Evolutionary conservation across 1,140 invertebrate species (phyloP).

Genomic region (Nephila pilipes): DNA sequence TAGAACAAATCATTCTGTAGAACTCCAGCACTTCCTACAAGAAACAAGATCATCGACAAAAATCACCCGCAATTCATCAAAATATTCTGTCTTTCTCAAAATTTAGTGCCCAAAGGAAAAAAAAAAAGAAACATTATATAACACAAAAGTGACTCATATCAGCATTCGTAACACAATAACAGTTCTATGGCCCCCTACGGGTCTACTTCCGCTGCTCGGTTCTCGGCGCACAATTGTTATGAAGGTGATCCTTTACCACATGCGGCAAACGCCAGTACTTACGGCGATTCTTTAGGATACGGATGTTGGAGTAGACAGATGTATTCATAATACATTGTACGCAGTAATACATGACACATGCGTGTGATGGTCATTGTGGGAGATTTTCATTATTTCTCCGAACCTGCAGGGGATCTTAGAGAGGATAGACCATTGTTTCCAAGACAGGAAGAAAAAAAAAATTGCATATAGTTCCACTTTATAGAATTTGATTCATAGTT

Average conservation of each 20-base stretch:
- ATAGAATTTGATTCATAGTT: no score
- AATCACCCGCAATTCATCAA: not conserved
- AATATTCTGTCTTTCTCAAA: not conserved
- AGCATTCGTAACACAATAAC: not conserved
- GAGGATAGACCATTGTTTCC: not conserved
- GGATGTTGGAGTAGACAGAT: slow-evolving; percentile 3
- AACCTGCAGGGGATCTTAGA: not conserved
- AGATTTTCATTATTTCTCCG: slow-evolving; percentile 28
- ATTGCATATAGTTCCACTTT: no score
- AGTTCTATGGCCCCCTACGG: not conserved
- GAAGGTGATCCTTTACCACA: slow-evolving; percentile 42
- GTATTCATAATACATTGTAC: not conserved
- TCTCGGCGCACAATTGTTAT: slow-evolving; percentile 14
- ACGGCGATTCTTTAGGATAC: slow-evolving; percentile 15
- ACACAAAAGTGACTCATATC: not conserved
- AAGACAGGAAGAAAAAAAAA: not conserved
- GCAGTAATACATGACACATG: slow-evolving; percentile 25
- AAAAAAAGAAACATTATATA: not conserved
- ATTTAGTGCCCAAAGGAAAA: not conserved
- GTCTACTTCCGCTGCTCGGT: slow-evolving; percentile 11
- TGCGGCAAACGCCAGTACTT: slow-evolving; percentile 6
- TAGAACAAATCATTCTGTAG: no score
- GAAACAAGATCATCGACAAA: not conserved
- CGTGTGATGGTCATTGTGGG: slow-evolving; percentile 26
- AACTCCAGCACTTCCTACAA: no score